Percentiles rank a stretch among this genome's conserved stretches.
phyloP scores from a whole-genome alignment of 1,140 invertebrate species.

The Eriocheir sinensis region DNA sequence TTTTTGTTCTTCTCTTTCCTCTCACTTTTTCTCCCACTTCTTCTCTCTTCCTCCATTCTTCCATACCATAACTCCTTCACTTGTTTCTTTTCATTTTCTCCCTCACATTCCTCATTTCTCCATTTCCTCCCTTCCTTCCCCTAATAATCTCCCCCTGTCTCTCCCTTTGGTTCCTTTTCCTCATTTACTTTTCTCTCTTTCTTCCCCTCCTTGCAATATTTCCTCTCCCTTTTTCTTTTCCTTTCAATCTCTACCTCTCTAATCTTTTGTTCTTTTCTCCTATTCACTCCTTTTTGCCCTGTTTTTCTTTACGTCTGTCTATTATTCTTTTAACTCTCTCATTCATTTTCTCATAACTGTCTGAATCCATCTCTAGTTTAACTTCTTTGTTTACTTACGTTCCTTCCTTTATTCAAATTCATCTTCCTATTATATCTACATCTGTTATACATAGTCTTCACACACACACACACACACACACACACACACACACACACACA shows the following conservation, averaged over 20 bases:
- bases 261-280: background rate
- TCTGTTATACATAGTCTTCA: background rate
- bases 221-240: background rate
- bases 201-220: background rate
- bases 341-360: too few relatives aligned
- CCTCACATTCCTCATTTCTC: background rate
- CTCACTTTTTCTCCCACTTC: background rate
- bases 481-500: constrained; percentile 20
- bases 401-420: too few relatives aligned
- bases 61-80: background rate
- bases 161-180: background rate
- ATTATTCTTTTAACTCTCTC: too few relatives aligned
- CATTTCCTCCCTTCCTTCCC: background rate
- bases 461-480: background rate
- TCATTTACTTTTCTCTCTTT: background rate
- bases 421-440: too few relatives aligned
- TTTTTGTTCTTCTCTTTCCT: constrained; percentile 9
- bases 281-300: background rate
- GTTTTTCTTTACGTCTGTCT: too few relatives aligned
- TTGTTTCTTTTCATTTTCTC: background rate
- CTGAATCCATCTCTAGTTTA: too few relatives aligned
- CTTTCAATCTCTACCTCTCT: background rate
- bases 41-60: background rate
- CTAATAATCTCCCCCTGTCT: background rate
- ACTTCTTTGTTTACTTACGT: too few relatives aligned